A percentile compares a stretch with the other conserved stretches of the same genome.
Conservation (phyloP, 2,888 invertebrate genomes). For the Pasiphila rectangulata region DNA sequence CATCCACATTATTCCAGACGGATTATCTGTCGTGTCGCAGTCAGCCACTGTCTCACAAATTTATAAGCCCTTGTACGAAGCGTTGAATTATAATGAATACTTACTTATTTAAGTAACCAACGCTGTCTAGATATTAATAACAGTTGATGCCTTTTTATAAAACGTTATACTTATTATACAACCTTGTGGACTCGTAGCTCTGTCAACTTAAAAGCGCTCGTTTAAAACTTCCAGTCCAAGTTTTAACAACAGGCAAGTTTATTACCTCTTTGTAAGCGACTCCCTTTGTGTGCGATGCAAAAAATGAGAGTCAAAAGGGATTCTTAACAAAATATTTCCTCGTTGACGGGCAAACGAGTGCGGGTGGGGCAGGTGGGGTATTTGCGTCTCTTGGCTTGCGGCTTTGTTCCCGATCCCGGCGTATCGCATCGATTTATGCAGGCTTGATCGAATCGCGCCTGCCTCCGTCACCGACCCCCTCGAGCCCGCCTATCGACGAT, state of each 20-base stretch:
- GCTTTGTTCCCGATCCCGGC: conserved; percentile 73
- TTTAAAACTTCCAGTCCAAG: conserved; percentile 30
- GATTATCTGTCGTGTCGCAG: conserved; percentile 57
- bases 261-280: conserved; percentile 34
- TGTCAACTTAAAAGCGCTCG: conserved; percentile 29
- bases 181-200: conserved; percentile 13
- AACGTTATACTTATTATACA: conserved; percentile 18
- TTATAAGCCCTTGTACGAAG: conserved; percentile 40
- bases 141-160: conserved; percentile 10
- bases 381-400: conserved; percentile 61
- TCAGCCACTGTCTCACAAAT: conserved; percentile 44
- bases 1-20: conserved; percentile 55
- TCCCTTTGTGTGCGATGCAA: conserved; percentile 34
- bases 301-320: conserved; percentile 32
- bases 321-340: conserved; percentile 38
- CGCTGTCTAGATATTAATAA: conserved; percentile 13
- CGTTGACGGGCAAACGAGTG: conserved; percentile 36
- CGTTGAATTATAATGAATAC: conserved; percentile 26
- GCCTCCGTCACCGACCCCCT: conserved; percentile 45
- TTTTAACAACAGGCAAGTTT: conserved; percentile 33
- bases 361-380: conserved; percentile 36
- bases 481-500: conserved; percentile 48
- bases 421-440: conserved; percentile 78
- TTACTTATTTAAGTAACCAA: conserved; percentile 8
- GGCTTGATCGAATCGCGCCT: conserved; percentile 71